Conservation (phyloP, 2,888 invertebrate species). For the Synergus itoensis region DNA sequence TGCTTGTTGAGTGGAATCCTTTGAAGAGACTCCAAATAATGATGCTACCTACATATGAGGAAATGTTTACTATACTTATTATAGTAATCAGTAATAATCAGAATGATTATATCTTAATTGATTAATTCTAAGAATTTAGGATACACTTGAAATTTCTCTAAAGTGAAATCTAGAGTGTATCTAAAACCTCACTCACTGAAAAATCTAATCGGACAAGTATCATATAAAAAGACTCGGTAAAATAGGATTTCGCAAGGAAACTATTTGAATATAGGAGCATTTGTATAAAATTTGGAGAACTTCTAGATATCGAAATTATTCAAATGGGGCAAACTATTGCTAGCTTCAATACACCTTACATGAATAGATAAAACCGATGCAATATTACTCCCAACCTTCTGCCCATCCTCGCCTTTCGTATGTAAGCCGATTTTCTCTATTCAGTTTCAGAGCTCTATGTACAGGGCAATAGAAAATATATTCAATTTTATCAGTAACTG, state of each 20-base stretch:
- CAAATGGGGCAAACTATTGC: conserved; percentile 37
- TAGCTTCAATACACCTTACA: conserved; percentile 32
- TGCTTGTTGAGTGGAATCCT: not conserved
- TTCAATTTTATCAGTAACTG: conserved; percentile 4
- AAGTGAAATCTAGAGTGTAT: not conserved
- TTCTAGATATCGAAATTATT: conserved; percentile 37
- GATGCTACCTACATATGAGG: not conserved
- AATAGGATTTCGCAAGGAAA: not conserved
- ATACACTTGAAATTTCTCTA: too few relatives aligned
- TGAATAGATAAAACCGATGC: conserved; percentile 37
- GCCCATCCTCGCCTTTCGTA: conserved; percentile 11
- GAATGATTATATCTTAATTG: too few relatives aligned
- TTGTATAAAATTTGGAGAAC: conserved; percentile 35
- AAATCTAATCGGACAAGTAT: not conserved
- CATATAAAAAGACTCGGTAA: not conserved
- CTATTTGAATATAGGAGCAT: conserved; percentile 6
- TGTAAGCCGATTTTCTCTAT: conserved; percentile 30
- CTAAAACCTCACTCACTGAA: not conserved
- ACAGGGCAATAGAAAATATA: not conserved
- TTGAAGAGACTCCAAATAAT: not conserved
- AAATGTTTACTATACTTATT: not conserved
- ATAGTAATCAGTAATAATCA: too few relatives aligned
- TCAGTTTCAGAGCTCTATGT: conserved; percentile 7
- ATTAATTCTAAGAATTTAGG: too few relatives aligned
- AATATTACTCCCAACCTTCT: conserved; percentile 40